Base-by-base conservation (phyloP, 2,797 vertebrate species). In the Periophthalmus magnuspinnatus region DNA sequence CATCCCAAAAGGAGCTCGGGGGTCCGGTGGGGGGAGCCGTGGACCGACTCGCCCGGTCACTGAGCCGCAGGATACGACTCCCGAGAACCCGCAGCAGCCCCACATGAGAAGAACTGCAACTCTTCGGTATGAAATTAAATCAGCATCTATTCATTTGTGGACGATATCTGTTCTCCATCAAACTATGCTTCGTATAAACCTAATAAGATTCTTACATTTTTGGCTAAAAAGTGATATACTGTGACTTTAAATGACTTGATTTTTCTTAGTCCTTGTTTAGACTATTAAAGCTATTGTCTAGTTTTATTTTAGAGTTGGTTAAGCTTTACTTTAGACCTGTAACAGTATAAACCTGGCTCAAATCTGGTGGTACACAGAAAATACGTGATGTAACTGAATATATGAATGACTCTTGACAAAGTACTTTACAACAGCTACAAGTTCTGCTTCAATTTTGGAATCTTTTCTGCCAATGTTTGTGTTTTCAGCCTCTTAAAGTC, bases 21-120 rank as follows among this genome's bases (percentile, higher is more conserved):
- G 90, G 85, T n/a, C 61, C 80, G 47, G 77, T 93, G 75, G 90
- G 84, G 48, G 88, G 86, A 0, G 93, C 94, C 0, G 84, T 96
- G 81, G 95, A 96, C 64, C 92, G 93, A 16, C 81, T 96, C 0
- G 95, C 95, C 9, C 93, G 90, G 63, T 91, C 92, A 7, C 82
- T 97, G 48, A 96, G 95, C 70, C 93, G 93, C 55, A 90, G 82
- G 65, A 92, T 94, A 70, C 76, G 80, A 10, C 52, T 90, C 3
- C 84, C 76, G 8, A 88, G 86, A 68, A 82, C 79, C 57, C 89
- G 52, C 54, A 93, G 84, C 80, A 91, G 77, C 28, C 85, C 87
- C 4, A 82, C 84, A 72, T 88, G 82, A 50, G 50, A 69, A 36
- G 8, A 58, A 33, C 56, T 2, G 34, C 32, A n/a, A 11, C 57